phyloP scores from a whole-genome alignment of 2,797 vertebrate genomes.

The Hippopotamyrus pictus region DNA sequence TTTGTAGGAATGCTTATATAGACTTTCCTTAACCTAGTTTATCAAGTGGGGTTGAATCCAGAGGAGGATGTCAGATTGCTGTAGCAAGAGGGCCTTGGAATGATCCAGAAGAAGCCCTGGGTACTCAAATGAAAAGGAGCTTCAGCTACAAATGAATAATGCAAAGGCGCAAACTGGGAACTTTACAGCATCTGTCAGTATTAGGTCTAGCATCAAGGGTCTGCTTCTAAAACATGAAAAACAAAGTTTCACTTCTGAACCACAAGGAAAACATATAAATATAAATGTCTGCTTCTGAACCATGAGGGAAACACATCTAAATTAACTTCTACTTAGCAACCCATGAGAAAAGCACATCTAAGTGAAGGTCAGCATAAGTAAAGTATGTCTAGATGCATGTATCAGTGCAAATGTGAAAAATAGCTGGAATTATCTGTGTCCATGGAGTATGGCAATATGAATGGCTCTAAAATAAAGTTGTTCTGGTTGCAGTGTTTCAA shows the following conservation, averaged over 20 bases:
- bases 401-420: not conserved
- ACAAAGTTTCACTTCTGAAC: not conserved
- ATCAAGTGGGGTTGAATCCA: not conserved
- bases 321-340: not conserved
- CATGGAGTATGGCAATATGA: not conserved
- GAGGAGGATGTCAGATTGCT: not conserved
- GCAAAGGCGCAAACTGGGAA: not conserved
- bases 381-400: not conserved
- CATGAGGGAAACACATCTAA: not conserved
- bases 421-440: not conserved
- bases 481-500: not conserved
- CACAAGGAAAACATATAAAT: not conserved
- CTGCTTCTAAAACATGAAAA: not conserved
- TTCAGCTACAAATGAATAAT: constrained; percentile 3
- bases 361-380: not conserved
- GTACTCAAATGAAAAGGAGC: not conserved
- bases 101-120: not conserved
- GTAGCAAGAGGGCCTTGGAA: not conserved
- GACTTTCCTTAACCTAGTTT: not conserved
- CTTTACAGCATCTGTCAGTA: not conserved
- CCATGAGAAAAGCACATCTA: not conserved
- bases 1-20: not conserved
- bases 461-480: not conserved
- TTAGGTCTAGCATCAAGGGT: not conserved
- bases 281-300: not conserved